These are phyloP conservation scores for Tachuris rubrigastra DNA, from an alignment of 2,113 vertebrate genomes.

Conservation along the genomic window DNA sequence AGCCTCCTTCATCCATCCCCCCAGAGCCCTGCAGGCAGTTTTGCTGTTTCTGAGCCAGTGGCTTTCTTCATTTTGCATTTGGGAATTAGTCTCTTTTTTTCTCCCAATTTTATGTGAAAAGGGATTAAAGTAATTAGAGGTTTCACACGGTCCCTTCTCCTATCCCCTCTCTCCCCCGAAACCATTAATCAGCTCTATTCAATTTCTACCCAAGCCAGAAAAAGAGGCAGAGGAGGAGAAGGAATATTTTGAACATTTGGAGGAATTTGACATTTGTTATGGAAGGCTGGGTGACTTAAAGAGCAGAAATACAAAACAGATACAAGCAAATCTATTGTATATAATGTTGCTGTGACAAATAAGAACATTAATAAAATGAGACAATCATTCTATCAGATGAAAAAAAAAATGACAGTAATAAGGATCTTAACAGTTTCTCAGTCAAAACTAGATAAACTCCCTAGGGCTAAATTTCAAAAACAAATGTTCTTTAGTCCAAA, in stretches of 20 bases:
- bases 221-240: background rate
- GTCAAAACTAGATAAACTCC: background rate
- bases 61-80: background rate
- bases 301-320: background rate
- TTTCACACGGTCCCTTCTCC: background rate
- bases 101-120: background rate
- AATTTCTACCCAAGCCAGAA: background rate
- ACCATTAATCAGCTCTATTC: background rate
- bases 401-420: background rate
- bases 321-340: background rate
- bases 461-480: background rate
- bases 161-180: background rate
- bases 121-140: background rate
- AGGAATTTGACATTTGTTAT: background rate
- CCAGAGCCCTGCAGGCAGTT: background rate
- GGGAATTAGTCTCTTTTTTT: background rate
- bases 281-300: background rate
- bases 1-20: background rate
- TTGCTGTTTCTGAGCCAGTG: background rate
- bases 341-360: background rate
- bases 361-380: background rate
- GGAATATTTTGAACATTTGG: background rate
- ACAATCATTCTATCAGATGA: background rate
- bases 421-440: background rate
- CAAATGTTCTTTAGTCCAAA: background rate